Percentiles rank a stretch among this genome's conserved stretches.
Evolutionary conservation across 2,113 vertebrate species (phyloP).

Genomic region (Neotragus moschatus): DNA sequence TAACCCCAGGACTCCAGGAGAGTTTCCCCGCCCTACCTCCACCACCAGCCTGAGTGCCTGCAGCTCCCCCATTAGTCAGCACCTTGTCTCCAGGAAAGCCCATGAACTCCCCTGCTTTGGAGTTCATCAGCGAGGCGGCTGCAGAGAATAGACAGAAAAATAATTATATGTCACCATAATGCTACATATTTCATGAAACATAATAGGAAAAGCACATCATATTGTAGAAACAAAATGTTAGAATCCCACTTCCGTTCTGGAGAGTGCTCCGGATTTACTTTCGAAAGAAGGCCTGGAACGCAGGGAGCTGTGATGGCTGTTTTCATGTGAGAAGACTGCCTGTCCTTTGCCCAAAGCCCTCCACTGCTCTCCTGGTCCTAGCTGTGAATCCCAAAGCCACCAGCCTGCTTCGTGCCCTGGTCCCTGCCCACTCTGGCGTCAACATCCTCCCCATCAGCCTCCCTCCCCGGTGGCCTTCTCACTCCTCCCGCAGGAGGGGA

Average conservation of each 20-base stretch:
- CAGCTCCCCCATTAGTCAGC: accelerated
- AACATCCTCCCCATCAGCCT: neutral
- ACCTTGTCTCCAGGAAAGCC: neutral
- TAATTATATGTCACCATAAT: neutral
- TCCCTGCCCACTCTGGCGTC: neutral
- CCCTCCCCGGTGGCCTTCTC: neutral
- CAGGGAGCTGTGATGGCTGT: accelerated
- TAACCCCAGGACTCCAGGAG: neutral
- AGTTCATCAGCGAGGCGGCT: neutral
- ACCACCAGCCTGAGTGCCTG: neutral
- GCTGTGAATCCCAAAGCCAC: neutral
- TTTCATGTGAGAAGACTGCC: neutral
- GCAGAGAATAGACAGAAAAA: neutral
- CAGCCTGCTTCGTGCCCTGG: neutral
- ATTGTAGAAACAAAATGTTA: neutral
- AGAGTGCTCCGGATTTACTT: neutral
- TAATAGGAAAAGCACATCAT: neutral
- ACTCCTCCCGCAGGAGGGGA: neutral
- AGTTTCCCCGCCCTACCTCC: too few species aligned
- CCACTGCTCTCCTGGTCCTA: neutral
- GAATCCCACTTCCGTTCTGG: neutral
- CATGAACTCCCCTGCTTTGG: neutral
- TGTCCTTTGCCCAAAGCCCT: neutral
- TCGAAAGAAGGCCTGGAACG: neutral
- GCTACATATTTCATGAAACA: neutral